Conservation (phyloP, 2,113 vertebrate species). For the Macroglossus sobrinus region DNA sequence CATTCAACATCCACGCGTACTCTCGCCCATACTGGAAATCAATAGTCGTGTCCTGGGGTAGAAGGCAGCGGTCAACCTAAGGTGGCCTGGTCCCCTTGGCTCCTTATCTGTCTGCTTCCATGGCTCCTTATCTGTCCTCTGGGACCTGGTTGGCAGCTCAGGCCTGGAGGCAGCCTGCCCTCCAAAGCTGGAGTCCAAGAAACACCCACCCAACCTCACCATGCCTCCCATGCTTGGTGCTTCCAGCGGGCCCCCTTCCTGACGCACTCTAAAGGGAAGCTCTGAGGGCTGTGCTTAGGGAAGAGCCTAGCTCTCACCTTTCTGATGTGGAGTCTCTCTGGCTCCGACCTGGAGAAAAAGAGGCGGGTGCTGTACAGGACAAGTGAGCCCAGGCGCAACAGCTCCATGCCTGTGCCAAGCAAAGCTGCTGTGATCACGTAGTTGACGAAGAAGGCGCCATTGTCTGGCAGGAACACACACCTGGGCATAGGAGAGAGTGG, state of each 20-base stretch:
- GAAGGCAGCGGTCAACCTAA: background rate
- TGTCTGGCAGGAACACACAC: conserved; percentile 98
- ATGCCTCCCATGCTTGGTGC: background rate
- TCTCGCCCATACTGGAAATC: conserved; percentile 98
- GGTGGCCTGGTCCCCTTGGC: background rate
- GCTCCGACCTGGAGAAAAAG: conserved; percentile 93
- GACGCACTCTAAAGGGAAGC: background rate
- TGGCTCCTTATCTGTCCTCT: background rate
- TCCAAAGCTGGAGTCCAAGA: background rate
- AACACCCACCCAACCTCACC: background rate
- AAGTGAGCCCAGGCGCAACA: conserved; percentile 92
- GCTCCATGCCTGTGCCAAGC: conserved; percentile 93
- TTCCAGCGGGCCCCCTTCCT: background rate
- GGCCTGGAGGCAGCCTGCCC: background rate
- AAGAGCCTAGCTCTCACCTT: conserved; percentile 81
- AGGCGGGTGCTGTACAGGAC: conserved; percentile 90
- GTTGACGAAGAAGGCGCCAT: conserved; percentile 97
- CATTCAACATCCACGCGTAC: conserved; percentile 97
- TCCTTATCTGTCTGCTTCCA: background rate
- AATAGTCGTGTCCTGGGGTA: conserved; percentile 90
- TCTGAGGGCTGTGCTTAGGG: accelerated
- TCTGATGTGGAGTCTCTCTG: conserved; percentile 93
- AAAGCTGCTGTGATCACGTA: conserved; percentile 95
- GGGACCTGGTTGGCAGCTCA: background rate
- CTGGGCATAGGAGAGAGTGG: conserved; percentile 70